phyloP scores from a whole-genome alignment of 2,113 vertebrate species.

The Rhagologus leucostigma region DNA sequence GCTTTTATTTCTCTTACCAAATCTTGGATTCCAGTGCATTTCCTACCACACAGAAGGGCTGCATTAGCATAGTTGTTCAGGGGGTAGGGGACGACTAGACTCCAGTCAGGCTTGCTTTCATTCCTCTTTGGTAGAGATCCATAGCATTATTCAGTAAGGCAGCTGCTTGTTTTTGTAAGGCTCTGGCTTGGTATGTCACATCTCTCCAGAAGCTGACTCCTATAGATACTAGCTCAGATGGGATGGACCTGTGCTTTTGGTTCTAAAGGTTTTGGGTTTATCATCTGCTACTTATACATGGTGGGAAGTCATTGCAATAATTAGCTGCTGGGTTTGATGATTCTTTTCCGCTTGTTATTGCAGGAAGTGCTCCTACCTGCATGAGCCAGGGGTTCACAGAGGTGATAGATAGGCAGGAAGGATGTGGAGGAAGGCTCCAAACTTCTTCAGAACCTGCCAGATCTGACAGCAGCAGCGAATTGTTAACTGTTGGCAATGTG shows the following conservation, averaged over 20 bases:
- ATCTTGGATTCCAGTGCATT: neutral
- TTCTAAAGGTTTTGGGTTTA: neutral
- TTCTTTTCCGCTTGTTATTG: slow-evolving; percentile 9
- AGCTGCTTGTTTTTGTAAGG: neutral
- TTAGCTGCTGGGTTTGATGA: slow-evolving; percentile 47
- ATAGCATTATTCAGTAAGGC: neutral
- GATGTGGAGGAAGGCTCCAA: neutral
- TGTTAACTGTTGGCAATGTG: neutral
- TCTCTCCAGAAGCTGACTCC: neutral
- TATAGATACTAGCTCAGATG: neutral
- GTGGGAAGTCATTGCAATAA: slow-evolving; percentile 12
- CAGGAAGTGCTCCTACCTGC: slow-evolving; percentile 25
- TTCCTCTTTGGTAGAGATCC: slow-evolving; percentile 36
- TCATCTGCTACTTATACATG: neutral
- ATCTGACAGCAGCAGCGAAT: neutral
- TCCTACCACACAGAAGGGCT: neutral
- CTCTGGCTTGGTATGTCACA: neutral
- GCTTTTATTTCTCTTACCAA: neutral
- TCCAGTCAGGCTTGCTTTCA: neutral
- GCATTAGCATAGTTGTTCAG: slow-evolving; percentile 7
- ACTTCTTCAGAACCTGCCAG: neutral
- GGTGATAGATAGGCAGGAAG: neutral
- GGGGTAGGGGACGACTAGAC: neutral
- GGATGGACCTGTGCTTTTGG: neutral
- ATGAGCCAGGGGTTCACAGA: neutral